phyloP scores from a whole-genome alignment of 2,888 invertebrate genomes.

The Patella caerulea region DNA sequence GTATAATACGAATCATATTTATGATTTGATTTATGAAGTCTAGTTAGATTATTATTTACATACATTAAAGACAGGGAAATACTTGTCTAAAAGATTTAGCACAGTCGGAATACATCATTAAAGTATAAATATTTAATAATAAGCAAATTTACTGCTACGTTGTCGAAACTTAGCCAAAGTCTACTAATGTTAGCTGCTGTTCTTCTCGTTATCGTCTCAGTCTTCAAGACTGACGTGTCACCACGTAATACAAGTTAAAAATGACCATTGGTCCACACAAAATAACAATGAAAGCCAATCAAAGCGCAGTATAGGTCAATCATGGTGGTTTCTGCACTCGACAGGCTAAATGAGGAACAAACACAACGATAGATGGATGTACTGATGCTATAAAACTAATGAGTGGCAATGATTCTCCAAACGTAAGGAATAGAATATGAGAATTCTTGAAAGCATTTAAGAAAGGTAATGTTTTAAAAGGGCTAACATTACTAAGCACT shows the following conservation, averaged over 20 bases:
- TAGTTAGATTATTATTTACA: not conserved
- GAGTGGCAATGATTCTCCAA: not conserved
- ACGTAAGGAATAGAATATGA: too few species aligned
- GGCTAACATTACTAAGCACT: not conserved
- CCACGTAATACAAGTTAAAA: not conserved
- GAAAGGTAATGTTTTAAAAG: not conserved
- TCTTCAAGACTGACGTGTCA: constrained; percentile 1
- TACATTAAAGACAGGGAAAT: too few species aligned
- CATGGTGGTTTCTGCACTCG: not conserved
- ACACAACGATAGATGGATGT: not conserved
- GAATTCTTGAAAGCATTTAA: not conserved
- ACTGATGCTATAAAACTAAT: not conserved
- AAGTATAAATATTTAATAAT: not conserved
- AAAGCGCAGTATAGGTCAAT: not conserved
- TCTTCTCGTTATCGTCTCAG: not conserved
- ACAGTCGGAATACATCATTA: not conserved
- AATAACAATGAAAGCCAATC: constrained; percentile 9
- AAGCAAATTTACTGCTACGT: too few species aligned
- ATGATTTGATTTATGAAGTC: not conserved
- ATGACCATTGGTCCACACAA: constrained; percentile 8
- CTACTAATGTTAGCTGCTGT: too few species aligned
- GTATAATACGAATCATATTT: too few species aligned
- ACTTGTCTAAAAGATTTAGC: not conserved
- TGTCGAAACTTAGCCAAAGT: too few species aligned
- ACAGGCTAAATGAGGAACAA: not conserved